Base-by-base conservation (phyloP, 2,113 vertebrate genomes). In the Colinus virginianus region DNA sequence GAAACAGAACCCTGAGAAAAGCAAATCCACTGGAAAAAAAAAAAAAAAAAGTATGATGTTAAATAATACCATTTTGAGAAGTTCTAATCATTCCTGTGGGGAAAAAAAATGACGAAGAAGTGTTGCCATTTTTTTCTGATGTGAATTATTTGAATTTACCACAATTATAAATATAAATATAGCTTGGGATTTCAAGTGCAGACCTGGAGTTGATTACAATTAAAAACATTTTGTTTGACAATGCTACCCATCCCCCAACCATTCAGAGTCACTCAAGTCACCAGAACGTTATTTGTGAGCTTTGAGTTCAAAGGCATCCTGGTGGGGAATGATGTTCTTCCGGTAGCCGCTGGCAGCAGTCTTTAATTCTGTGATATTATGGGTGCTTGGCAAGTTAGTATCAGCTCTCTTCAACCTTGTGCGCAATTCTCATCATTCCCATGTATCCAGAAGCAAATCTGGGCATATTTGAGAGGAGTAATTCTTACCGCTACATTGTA, bases 401-500 rank as follows among this genome's bases (percentile, higher is more conserved):
- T 49, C 8, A 3, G 78, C 32, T 32, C 48, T 43, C 56, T 70
- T 98, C 93, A 99, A 87, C 98, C 98, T 14, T 93, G 97, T 21
- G 97, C 93, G 78, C 99, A 99, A 74, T 94, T 93, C 51, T 97
- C 98, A 2, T 98, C 98, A 53, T 99, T 98, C 11, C 99, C 99
- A 5, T 98, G 98, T 93, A 99, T 97, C 99, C 99, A 99, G 96
- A 98, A 98, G 96, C 99, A 99, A 96, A 99, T 99, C 97, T 99
- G 99, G 53, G 99, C 99, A 5, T 98, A 99, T 95, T 99, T 99
- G 56, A 98, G 97, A 8, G 99, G 99, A 2, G 99, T 99, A 95
- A 99, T 99, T 96, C 99, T 98, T 61, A 99, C 99, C 0, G 99
- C 99, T 79, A 99, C 98, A 12, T 99, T 99, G 96, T 99, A 99